phyloP scores from a whole-genome alignment of 92 coral and sea anemone genomes.

The Scolanthus callimorphus region DNA sequence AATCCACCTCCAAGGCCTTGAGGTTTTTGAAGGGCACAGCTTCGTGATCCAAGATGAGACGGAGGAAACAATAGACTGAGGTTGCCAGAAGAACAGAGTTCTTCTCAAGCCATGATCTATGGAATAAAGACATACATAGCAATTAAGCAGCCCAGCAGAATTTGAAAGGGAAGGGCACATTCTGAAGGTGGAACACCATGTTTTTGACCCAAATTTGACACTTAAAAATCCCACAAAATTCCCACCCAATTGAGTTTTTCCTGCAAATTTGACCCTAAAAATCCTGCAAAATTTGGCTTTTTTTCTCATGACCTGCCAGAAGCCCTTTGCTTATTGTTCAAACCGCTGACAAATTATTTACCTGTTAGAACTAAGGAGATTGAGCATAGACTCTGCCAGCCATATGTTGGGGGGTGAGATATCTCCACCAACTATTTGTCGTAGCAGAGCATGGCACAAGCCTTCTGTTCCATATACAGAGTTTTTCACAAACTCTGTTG shows the following conservation, averaged over 20 bases:
- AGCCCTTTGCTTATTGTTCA: too few species aligned
- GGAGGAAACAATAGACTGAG: constrained; percentile 72
- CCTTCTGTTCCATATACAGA: constrained; percentile 86
- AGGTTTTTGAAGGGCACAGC: constrained; percentile 83
- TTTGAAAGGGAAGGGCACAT: too few species aligned
- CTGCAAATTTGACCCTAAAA: too few species aligned
- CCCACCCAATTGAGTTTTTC: too few species aligned
- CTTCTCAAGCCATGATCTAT: constrained; percentile 85
- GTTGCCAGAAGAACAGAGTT: constrained; percentile 82
- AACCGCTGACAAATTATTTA: too few species aligned
- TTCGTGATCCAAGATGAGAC: constrained; percentile 85
- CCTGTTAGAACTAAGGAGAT: constrained; percentile 72
- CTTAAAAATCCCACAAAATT: too few species aligned
- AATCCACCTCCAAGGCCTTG: constrained; percentile 84
- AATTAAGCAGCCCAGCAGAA: too few species aligned
- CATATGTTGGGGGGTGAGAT: constrained; percentile 76
- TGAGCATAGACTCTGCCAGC: constrained; percentile 81
- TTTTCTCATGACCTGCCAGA: too few species aligned
- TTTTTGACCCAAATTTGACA: too few species aligned
- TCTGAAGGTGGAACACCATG: too few species aligned
- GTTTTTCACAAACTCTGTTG: constrained; percentile 76
- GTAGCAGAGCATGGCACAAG: constrained; percentile 86
- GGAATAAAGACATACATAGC: too few species aligned
- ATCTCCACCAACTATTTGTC: constrained; percentile 94
- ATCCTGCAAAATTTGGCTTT: too few species aligned